Base-by-base conservation (phyloP, 37 sponge, comb jelly and placozoan species). In the Diacarnus erythraeanus region DNA sequence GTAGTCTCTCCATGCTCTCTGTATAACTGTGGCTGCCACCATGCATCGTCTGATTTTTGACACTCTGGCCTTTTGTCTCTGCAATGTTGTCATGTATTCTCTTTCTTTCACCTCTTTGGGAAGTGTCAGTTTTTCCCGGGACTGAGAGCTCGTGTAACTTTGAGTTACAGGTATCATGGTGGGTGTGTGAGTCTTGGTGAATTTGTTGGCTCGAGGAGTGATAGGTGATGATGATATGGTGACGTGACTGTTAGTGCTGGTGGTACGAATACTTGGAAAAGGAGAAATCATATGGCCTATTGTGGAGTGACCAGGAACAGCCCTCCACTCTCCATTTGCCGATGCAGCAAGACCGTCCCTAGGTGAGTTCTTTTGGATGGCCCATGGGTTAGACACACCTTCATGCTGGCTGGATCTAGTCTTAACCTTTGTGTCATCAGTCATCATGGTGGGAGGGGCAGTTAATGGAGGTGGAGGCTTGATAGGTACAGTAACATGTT, bases 1-100 rank as follows among this genome's bases (percentile, higher is more conserved):
- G 77, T 91, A 71, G 9, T 75, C 54, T 43, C 90, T 85, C 96
- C 96, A 95, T 26, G 87, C 77, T 66, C 90, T 75, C 83, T 95
- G 96, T 38, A 95, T 95, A 2, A 89, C 68, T 20, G 54, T 77
- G 23, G 96, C 96, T 37, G 96, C 96, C 26, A 21, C 64, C 57
- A 95, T 92, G 34, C 89, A 91, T 44, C 77, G 42, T 26, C 96
- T 41, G 27, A 95, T 92, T 42, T 77, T 80, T 18, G 60, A 44
- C 38, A 95, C 90, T 42, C 96, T 47, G 0, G 73, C 80, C 57
- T 79, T 89, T 20, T 95, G 94, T 34, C 61, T 47, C 51, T 88
- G 75, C 3, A 78, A 38, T 25, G 83, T 86, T 43, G 71, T 64
- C 84, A 88, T 78, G 68, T 88, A 95, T 34, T 85, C 79, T 70